Base-by-base conservation (phyloP, 2,113 vertebrate species). In the Hemiprocne comata region DNA sequence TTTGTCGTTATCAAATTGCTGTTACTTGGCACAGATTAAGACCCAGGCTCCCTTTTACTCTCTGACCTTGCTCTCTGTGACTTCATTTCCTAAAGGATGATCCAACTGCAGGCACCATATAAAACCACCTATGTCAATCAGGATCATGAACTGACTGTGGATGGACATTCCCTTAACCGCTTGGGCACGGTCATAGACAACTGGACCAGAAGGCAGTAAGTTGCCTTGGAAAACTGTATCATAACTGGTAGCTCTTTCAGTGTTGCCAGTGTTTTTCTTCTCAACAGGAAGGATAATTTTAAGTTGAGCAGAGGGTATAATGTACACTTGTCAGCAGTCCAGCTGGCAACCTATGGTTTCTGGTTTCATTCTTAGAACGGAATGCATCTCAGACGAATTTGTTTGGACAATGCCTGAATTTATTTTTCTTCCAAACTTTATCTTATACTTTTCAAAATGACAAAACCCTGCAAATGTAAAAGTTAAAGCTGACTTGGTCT, bases 311-410 rank as follows among this genome's bases (percentile, higher is more conserved):
- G 75, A 57, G 72, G 8, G 50, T 60, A 42, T 14, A 82, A 48
- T 2, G 2, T n/a, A 36, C 7, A 25, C 3, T 53, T 3, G 0
- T 28, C 71, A 78, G 34, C 1, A 2, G 24, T 38, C 38, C 78
- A 93, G 57, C 36, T 75, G 77, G 65, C 44, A 94, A 26, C 13
- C 61, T 76, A 1, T 15, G 6, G 36, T 42, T 79, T 87, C 26
- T 65, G 77, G 38, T 46, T 81, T 62, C 1, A 6, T 50, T 38
- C 13, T 90, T 65, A 82, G 62, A 64, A 54, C 50, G 65, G 36
- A 85, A 76, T 62, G 54, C 11, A 42, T 25, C 60, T 86, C 69
- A 42, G 55, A 87, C 65, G 40, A 84, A 71, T 38, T 60, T 42
- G 13, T 50, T 44, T 85, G 64, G 67, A 17, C 64, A 88, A 70